Evolutionary conservation across 2,888 invertebrate species (phyloP), one percentile per base, ranked within the genome.

Genomic region (Pheosia gnoma): DNA sequence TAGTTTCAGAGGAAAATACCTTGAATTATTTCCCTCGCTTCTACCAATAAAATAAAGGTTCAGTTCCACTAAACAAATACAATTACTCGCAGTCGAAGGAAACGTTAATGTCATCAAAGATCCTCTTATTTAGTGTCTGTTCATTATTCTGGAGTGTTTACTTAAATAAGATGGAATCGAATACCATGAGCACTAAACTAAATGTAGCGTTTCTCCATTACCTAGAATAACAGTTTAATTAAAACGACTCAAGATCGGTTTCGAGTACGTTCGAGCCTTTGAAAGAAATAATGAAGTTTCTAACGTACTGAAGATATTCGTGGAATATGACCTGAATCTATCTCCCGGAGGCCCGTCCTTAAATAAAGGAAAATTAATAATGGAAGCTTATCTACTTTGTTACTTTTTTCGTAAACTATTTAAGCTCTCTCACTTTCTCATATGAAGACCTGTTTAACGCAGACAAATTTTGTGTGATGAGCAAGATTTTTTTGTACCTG

Each of bases 91-190:
- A 76, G 71, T 74, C 71, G 80, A 85, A 87, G 82, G 83, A 85
- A 87, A 85, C 80, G 79, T 79, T 73, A 79, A 79, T 76, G 79
- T 78, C 77, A 74, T 80, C 73, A 71, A 71, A 80, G 78, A 80
- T 70, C 62, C 80, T 79, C 81, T 86, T 87, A 82, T 86, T 89
- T 86, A 87, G 86, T 85, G 81, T 82, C 84, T 84, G 84, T 89
- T 87, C 88, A 88, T 90, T 88, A 83, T 83, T 70, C 74, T 65
- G 70, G 78, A 89, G 90, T 90, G 89, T 90, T 91, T 90, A 85
- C 86, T 86, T 87, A 87, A 90, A 90, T 90, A 90, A 88, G 87
- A 81, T 82, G 72, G 74, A 80, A 85, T 86, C 75, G 80, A 84
- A 81, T 78, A 67, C 65, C 4, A 25, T 45, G 43, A 45, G 45